Evolutionary conservation across 2,113 vertebrate species (phyloP).

Genomic region (Lagopus leucura): DNA sequence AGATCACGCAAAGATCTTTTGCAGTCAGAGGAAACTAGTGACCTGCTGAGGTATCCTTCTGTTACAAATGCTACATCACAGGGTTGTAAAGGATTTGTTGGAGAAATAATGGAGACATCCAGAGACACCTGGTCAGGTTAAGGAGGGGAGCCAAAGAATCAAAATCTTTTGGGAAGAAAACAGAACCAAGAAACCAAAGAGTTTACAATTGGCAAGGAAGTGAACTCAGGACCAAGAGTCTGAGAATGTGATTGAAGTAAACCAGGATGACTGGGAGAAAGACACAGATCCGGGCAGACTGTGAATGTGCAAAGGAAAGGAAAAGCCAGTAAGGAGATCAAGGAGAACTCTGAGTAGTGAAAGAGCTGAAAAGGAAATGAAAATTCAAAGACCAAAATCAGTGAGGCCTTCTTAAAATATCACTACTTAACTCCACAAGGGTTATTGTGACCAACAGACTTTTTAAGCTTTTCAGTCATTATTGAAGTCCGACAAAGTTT

Average conservation of each 20-base stretch:
- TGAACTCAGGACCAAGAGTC: background rate
- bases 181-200: background rate
- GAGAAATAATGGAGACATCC: background rate
- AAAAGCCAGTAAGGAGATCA: background rate
- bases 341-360: background rate
- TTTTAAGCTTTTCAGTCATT: background rate
- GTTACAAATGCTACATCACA: background rate
- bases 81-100: background rate
- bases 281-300: background rate
- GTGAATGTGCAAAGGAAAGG: background rate
- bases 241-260: background rate
- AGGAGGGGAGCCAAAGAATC: background rate
- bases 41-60: background rate
- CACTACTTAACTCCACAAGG: background rate
- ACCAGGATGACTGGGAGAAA: background rate
- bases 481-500: background rate
- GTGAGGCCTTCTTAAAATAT: background rate
- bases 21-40: background rate
- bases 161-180: background rate
- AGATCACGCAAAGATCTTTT: background rate
- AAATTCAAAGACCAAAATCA: background rate
- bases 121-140: background rate
- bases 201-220: background rate
- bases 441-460: background rate
- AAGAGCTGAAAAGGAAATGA: background rate